phyloP scores from a whole-genome alignment of 2,113 vertebrate species.

The Diadophis punctatus region DNA sequence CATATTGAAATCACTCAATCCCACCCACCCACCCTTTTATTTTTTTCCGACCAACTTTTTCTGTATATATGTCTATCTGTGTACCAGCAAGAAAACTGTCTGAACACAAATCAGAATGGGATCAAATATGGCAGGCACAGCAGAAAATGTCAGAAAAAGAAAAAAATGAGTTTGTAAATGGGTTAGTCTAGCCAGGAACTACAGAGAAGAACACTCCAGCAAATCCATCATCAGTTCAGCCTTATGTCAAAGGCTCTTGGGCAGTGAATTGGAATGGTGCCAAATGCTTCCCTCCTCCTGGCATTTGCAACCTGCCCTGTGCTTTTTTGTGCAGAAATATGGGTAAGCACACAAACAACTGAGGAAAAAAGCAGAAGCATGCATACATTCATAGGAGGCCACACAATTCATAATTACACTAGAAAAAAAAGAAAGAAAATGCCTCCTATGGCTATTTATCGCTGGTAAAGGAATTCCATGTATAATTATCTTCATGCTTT shows the following conservation, averaged over 20 bases:
- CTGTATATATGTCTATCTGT: not conserved
- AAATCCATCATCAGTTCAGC: not conserved
- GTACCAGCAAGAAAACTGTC: not conserved
- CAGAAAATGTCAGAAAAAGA: not conserved
- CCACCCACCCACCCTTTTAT: not conserved
- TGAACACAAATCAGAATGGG: not conserved
- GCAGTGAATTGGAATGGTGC: not conserved
- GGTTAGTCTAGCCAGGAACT: not conserved
- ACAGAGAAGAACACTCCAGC: not conserved
- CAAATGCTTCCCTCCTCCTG: not conserved
- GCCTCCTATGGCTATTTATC: not conserved
- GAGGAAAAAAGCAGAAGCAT: not conserved
- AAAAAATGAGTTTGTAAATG: not conserved
- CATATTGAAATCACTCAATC: not conserved
- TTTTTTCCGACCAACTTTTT: not conserved
- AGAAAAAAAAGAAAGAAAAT: not conserved
- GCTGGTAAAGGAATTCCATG: not conserved
- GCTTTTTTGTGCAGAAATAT: not conserved
- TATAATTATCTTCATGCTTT: not conserved
- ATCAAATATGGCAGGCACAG: not conserved
- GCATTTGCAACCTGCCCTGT: not conserved
- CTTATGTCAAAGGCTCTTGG: not conserved
- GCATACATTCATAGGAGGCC: not conserved
- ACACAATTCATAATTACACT: not conserved
- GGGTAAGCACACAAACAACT: not conserved